phyloP scores from a whole-genome alignment of 2,888 invertebrate species.

The Stenodema calcarata region DNA sequence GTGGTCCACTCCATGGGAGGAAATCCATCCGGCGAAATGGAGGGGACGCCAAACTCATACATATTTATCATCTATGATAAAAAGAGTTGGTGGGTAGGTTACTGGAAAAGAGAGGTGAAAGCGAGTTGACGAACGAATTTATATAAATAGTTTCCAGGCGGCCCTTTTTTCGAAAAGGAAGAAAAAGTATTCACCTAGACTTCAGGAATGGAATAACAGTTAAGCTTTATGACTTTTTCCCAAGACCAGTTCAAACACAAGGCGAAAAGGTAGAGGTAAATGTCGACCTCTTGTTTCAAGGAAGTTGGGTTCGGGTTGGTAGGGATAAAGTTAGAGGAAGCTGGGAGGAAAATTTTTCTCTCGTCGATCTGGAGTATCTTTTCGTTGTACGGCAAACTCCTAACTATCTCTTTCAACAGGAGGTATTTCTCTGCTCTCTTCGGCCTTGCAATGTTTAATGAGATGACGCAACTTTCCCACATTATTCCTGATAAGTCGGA shows the following conservation, averaged over 20 bases:
- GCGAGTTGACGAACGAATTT: neutral
- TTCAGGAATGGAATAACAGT: neutral
- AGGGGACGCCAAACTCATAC: neutral
- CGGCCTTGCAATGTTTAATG: neutral
- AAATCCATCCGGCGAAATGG: neutral
- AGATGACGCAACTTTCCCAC: neutral
- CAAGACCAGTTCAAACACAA: neutral
- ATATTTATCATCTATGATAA: neutral
- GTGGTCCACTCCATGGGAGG: slow-evolving; percentile 16
- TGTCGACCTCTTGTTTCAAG: neutral
- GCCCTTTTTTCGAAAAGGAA: neutral
- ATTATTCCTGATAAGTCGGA: neutral
- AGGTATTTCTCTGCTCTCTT: neutral
- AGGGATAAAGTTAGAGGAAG: neutral
- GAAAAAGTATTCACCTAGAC: neutral
- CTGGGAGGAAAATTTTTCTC: neutral
- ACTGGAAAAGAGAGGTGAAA: neutral
- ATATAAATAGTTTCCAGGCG: neutral
- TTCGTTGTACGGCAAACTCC: neutral
- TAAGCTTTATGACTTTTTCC: neutral
- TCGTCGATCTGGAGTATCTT: neutral
- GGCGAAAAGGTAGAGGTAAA: neutral
- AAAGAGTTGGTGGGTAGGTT: neutral
- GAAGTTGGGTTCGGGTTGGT: neutral
- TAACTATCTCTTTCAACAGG: neutral